These are phyloP conservation scores for Chromobotia macracanthus DNA, from an alignment of 2,797 vertebrate species.

Conservation along the genomic window DNA sequence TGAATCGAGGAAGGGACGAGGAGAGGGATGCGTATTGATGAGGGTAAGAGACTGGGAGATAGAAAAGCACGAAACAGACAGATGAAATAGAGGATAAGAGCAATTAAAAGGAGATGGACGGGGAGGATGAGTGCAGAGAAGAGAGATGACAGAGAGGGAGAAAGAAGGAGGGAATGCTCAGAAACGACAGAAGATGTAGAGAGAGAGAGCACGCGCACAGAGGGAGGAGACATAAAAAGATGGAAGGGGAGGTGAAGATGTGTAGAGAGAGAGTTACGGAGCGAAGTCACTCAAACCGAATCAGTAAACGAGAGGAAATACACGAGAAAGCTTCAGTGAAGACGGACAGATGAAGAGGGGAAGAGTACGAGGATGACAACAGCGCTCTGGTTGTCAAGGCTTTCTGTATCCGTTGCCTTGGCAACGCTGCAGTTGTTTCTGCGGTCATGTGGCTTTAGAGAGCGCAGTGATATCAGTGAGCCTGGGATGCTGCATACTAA, in stretches of 20 bases:
- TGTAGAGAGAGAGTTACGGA: slow-evolving; percentile 16
- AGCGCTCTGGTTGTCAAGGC: slow-evolving; percentile 71
- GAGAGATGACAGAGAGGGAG: too few relatives aligned
- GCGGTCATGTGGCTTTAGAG: slow-evolving; percentile 68
- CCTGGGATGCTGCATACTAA: not conserved
- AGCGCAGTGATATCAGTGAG: slow-evolving; percentile 20
- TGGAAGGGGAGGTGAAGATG: slow-evolving; percentile 27
- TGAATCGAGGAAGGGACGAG: slow-evolving; percentile 38
- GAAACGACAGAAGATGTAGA: slow-evolving; percentile 35
- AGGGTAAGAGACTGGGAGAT: slow-evolving; percentile 63
- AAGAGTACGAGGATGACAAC: slow-evolving; percentile 10
- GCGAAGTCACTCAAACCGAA: not conserved
- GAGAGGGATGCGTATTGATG: slow-evolving; percentile 60
- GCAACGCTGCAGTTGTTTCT: slow-evolving; percentile 82
- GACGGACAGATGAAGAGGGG: not conserved
- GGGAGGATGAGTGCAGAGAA: slow-evolving; percentile 40
- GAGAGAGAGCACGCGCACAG: slow-evolving; percentile 16
- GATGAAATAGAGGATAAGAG: slow-evolving; percentile 50
- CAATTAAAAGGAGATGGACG: slow-evolving; percentile 25
- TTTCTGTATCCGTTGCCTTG: slow-evolving; percentile 80
- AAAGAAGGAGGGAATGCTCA: slow-evolving; percentile 29
- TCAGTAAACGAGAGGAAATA: not conserved
- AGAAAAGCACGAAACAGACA: slow-evolving; percentile 4
- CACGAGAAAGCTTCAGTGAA: not conserved
- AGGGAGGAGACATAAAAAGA: slow-evolving; percentile 39